Conservation (phyloP, 2,797 vertebrate genomes). For the Limnodromus scolopaceus region DNA sequence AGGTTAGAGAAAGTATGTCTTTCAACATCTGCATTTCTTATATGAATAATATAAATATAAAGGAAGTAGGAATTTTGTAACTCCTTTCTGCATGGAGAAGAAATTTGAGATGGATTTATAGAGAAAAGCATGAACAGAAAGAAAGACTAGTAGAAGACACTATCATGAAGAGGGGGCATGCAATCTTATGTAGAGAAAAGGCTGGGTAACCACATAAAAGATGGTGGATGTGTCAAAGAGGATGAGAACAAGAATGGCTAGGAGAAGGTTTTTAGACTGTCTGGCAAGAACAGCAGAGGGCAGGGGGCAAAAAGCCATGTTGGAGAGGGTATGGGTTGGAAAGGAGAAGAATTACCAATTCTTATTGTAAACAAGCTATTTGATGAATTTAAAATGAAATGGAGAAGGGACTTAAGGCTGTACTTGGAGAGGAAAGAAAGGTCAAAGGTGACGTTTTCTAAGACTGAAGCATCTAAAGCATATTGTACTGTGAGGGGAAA, state of each 20-base stretch:
- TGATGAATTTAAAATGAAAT: constrained; percentile 30
- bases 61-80: not conserved
- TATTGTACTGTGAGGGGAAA: not conserved
- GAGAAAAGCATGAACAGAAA: not conserved
- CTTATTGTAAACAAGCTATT: not conserved
- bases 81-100: not conserved
- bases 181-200: not conserved
- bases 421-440: not conserved
- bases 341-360: not conserved
- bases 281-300: not conserved
- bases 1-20: not conserved
- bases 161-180: not conserved
- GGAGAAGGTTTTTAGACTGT: not conserved
- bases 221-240: not conserved
- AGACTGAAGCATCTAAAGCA: not conserved
- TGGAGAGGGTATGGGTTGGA: not conserved
- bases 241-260: not conserved
- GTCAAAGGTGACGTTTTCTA: not conserved
- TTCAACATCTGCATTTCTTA: not conserved
- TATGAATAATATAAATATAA: not conserved
- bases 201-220: rapidly evolving
- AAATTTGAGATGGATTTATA: not conserved
- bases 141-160: not conserved
- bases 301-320: not conserved
- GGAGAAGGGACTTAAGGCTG: not conserved